Base-by-base conservation (phyloP, 2,888 invertebrate species). In the Lysandra coridon region DNA sequence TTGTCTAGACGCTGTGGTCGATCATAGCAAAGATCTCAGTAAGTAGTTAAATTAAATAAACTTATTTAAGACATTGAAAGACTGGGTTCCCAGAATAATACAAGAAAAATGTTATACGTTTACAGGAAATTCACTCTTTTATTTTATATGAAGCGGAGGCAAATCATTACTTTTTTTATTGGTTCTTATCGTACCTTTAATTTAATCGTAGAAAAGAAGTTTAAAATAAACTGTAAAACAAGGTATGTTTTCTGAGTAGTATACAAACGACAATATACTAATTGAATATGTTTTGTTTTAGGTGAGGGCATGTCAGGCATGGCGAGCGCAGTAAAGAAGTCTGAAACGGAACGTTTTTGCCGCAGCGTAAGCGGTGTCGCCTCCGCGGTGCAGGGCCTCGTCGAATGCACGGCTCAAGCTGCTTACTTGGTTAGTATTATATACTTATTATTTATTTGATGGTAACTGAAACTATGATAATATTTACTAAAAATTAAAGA, bases 251-350 rank as follows among this genome's bases (percentile, higher is more conserved):
- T 49, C 49, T 12, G 49, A 12, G 49, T 49, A 12, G 49, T 12
- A 49, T 49, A 49, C 49, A 49, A 49, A 49, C 0, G 49, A 49
- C 49, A 10, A 7, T 10, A 10, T 12, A 49, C 49, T 49, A 44
- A 44, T 44, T 44, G 44, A 44, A 44, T 0, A 49, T 49, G 49
- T 49, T 12, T 23, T 78, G 30, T 49, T 10, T n/a, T 89, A 95
- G 96, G 98, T 73, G 98, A 98, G 84, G 98, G 98, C 80, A 99
- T 99, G 97, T 98, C 98, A 0, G 98, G 99, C 60, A 99, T 99
- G 94, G 98, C 99, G 60, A 97, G 97, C 84, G 97, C 98, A 82
- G 99, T 99, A 53, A 98, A 99, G 88, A 96, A 97, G 81, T 97
- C 97, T 0, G 97, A 98, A 83, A 97, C 97, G 87, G 97, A 97